A percentile compares a stretch with the other conserved stretches of the same genome.
phyloP scores from a whole-genome alignment of 2,888 invertebrate genomes.

The Cheilosia soror region DNA sequence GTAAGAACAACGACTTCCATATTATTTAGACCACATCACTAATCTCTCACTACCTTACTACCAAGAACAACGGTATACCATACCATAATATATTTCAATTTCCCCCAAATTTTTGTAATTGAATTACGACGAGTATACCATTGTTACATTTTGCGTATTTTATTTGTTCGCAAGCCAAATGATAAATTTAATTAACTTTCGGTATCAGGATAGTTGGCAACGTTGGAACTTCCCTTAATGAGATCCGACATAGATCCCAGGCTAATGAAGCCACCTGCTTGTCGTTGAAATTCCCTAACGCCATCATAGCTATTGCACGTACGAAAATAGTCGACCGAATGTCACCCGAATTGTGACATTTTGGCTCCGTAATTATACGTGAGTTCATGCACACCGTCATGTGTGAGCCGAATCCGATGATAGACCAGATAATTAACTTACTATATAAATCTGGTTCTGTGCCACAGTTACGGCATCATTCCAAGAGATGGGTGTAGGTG shows the following conservation, averaged over 20 bases:
- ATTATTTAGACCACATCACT: too few relatives aligned
- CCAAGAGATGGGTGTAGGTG: neutral
- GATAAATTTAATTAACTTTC: constrained; percentile 67
- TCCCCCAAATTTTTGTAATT: constrained; percentile 25
- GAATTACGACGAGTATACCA: constrained; percentile 24
- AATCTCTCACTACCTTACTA: too few relatives aligned
- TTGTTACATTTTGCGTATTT: constrained; percentile 15
- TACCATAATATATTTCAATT: neutral
- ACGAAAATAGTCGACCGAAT: constrained; percentile 54
- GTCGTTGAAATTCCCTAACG: neutral
- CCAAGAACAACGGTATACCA: too few relatives aligned
- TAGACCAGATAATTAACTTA: constrained; percentile 69
- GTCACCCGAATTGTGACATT: constrained; percentile 65
- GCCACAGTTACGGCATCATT: constrained; percentile 1
- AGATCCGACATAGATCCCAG: constrained; percentile 58
- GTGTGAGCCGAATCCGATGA: constrained; percentile 54
- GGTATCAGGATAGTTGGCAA: constrained; percentile 24
- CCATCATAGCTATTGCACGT: constrained; percentile 6
- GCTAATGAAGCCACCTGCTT: constrained; percentile 68
- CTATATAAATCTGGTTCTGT: constrained; percentile 54
- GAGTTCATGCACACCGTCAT: constrained; percentile 49
- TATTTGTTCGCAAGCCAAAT: constrained; percentile 30
- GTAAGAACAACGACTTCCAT: too few relatives aligned
- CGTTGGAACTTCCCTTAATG: constrained; percentile 53
- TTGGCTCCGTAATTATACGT: constrained; percentile 55